Base-by-base conservation (phyloP, 2,113 vertebrate genomes). In the Leucoraja erinaceus region DNA sequence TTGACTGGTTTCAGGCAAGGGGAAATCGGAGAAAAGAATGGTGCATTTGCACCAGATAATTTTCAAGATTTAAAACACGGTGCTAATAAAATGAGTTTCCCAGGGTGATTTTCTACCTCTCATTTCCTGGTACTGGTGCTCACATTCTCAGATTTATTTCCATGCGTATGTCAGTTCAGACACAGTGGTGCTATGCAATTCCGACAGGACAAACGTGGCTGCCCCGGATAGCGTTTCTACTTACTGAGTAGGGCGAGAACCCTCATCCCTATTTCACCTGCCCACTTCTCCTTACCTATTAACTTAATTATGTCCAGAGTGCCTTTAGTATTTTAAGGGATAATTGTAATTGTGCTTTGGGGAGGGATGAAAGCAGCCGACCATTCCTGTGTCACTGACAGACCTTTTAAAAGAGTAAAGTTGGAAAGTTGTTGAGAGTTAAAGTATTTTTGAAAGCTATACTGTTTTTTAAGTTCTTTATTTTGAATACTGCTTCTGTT, bases 221-320 rank as follows among this genome's bases (percentile, higher is more conserved):
- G 38, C 59, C 75, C 10, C 16, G 9, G 75, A 31, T 33, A 33
- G 9, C 9, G 3, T 12, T 77, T 77, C 75, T 16, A 31, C 11
- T 88, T 25, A 25, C 47, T 59, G 84, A 88, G 54, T 47, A 70
- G 68, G 91, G 8, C 6, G 10, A 88, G 14, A 88, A 11, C 77
- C 93, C 81, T 93, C 93, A 93, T 79, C 95, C 95, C 95, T 94
- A 20, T 72, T 96, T 97, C 97, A 97, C 97, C 97, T 97, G 97
- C 97, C 96, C 96, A 96, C 96, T 96, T 96, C 96, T 96, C 96
- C 95, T 96, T 94, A 91, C 93, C 79, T 92, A 93, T 94, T 93
- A 93, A 93, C 90, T 90, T 93, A 72, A 93, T 93, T 90, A 90
- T 88, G 56, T 93, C 72, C 94, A 94, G 95, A 94, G 94, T 94